phyloP scores from a whole-genome alignment of 1,140 invertebrate genomes.

The Penaeus vannamei region DNA sequence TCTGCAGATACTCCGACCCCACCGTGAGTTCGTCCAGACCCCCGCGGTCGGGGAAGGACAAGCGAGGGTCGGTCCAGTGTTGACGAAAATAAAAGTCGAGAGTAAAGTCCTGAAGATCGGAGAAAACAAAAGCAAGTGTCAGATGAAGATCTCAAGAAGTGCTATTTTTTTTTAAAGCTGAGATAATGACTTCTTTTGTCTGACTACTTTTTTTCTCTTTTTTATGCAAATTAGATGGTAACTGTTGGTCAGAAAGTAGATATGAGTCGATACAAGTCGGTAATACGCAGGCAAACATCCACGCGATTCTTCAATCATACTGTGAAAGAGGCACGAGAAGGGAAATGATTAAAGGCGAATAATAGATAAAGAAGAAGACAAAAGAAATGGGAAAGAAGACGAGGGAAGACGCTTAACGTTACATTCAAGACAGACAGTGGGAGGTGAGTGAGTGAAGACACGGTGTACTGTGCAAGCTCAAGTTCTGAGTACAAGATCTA shows the following conservation, averaged over 20 bases:
- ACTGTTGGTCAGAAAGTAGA: constrained; percentile 66
- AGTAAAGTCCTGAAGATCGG: constrained; percentile 75
- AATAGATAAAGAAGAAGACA: constrained; percentile 36
- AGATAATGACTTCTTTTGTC: constrained; percentile 6
- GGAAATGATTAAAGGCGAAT: constrained; percentile 27
- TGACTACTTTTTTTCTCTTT: constrained; percentile 31
- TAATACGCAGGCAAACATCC: constrained; percentile 43
- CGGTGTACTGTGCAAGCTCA: no score
- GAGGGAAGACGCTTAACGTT: constrained; percentile 47
- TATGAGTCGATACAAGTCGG: constrained; percentile 54
- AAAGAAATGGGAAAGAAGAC: constrained; percentile 52
- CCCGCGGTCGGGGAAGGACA: constrained; percentile 73
- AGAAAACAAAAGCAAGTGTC: constrained; percentile 67
- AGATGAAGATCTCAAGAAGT: constrained; percentile 51
- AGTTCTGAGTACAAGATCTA: no score
- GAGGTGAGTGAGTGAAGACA: constrained; percentile 1
- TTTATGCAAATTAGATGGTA: constrained; percentile 57
- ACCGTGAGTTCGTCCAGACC: constrained; percentile 74
- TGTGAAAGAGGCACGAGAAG: constrained; percentile 40
- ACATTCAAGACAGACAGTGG: constrained; percentile 33
- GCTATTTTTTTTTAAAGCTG: constrained; percentile 27
- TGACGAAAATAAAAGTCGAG: constrained; percentile 77
- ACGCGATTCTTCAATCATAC: constrained; percentile 55
- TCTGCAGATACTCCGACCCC: constrained; percentile 95
- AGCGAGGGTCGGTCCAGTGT: constrained; percentile 75